These are phyloP conservation scores for Tachyglossus aculeatus DNA, from an alignment of 2,797 vertebrate genomes.

Conservation along the genomic window DNA sequence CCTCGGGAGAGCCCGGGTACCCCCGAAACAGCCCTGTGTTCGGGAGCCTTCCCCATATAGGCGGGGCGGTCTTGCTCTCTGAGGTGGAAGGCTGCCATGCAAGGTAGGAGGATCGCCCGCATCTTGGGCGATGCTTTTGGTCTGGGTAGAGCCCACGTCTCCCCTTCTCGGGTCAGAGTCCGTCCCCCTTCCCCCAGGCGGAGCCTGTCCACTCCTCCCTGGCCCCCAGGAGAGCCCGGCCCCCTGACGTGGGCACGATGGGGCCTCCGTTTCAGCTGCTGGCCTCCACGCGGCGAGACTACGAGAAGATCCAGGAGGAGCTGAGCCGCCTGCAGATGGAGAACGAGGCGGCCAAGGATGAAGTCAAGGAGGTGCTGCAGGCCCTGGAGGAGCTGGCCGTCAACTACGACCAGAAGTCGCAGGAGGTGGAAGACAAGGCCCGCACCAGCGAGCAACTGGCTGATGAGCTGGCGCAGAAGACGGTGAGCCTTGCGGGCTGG, in stretches of 20 bases:
- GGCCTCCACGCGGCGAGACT: slow-evolving; percentile 84
- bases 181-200: neutral
- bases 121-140: too few relatives aligned
- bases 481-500: slow-evolving; percentile 61
- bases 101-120: too few relatives aligned
- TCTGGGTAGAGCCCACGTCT: too few relatives aligned
- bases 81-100: too few relatives aligned
- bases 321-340: slow-evolving; percentile 88
- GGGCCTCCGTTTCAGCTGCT: slow-evolving; percentile 86
- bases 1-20: too few relatives aligned
- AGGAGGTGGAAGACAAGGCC: slow-evolving; percentile 90
- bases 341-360: slow-evolving; percentile 88
- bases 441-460: slow-evolving; percentile 85
- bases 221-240: too few relatives aligned
- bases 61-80: too few relatives aligned
- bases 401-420: slow-evolving; percentile 97
- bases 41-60: too few relatives aligned
- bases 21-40: too few relatives aligned
- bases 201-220: too few relatives aligned
- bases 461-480: slow-evolving; percentile 89
- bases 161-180: neutral
- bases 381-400: slow-evolving; percentile 96
- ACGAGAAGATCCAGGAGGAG: slow-evolving; percentile 91
- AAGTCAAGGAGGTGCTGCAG: slow-evolving; percentile 97
- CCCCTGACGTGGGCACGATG: too few relatives aligned